Percentiles rank a stretch among this genome's conserved stretches.
Evolutionary conservation across 2,113 vertebrate genomes (phyloP).

Genomic region (Eira barbara): DNA sequence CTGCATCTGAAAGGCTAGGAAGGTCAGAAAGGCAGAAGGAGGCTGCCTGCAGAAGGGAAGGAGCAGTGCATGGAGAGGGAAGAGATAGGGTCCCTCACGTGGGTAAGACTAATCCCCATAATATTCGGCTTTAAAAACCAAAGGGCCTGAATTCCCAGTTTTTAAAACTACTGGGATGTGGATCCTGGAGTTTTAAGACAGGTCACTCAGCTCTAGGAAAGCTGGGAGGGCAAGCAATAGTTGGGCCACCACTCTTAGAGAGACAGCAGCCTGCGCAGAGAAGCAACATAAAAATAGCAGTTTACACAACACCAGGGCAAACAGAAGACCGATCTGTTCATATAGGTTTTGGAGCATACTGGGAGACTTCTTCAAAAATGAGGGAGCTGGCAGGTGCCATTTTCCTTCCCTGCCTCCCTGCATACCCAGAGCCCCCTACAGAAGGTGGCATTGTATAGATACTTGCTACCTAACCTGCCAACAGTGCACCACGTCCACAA

Average conservation of each 20-base stretch:
- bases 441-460: background rate
- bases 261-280: background rate
- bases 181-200: background rate
- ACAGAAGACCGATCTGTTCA: background rate
- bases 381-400: background rate
- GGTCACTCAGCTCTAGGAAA: background rate
- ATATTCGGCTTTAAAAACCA: background rate
- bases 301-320: background rate
- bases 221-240: background rate
- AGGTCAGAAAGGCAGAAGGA: background rate
- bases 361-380: background rate
- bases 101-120: background rate
- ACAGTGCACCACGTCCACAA: background rate
- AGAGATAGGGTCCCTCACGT: background rate
- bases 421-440: background rate
- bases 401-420: background rate
- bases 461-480: background rate
- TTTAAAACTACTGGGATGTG: background rate
- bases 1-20: background rate
- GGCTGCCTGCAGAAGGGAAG: background rate
- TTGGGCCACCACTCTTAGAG: background rate
- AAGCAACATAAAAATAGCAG: background rate
- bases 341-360: background rate
- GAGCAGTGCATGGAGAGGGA: background rate
- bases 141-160: background rate